Percentiles rank a stretch among this genome's conserved stretches.
These are phyloP conservation scores for Limonius californicus DNA, from an alignment of 1,140 invertebrate species.

Conservation along the genomic window DNA sequence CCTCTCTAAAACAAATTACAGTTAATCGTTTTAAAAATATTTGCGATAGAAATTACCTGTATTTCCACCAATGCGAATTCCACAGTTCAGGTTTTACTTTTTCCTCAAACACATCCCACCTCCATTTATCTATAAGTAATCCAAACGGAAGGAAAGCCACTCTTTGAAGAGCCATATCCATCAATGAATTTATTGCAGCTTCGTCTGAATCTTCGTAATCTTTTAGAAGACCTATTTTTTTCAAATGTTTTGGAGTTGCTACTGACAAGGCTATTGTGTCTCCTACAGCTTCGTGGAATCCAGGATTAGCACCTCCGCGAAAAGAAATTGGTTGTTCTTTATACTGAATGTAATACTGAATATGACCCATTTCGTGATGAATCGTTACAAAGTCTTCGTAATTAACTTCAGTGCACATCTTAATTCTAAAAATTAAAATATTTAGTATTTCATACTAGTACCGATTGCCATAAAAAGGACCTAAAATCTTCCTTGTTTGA, in stretches of 20 bases:
- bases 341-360: conserved; percentile 71
- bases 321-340: conserved; percentile 62
- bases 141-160: conserved; percentile 59
- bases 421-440: conserved; percentile 44
- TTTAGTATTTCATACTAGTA: too few relatives aligned
- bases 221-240: conserved; percentile 19
- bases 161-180: conserved; percentile 61
- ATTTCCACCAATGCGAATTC: conserved; percentile 61
- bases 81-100: conserved; percentile 48
- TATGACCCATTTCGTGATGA: conserved; percentile 77
- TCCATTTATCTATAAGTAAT: conserved; percentile 54
- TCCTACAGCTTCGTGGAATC: conserved; percentile 71
- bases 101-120: conserved; percentile 59
- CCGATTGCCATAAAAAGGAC: conserved; percentile 42
- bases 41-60: conserved; percentile 46
- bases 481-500: conserved; percentile 64
- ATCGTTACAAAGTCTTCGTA: conserved; percentile 63
- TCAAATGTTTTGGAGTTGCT: conserved; percentile 45
- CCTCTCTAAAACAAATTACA: conserved; percentile 40
- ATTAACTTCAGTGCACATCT: conserved; percentile 70
- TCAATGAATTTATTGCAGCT: conserved; percentile 39
- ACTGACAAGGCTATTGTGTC: conserved; percentile 65
- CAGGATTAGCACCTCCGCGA: conserved; percentile 69
- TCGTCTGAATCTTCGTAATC: conserved; percentile 1
- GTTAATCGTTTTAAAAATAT: not conserved